Conservation (phyloP, 2,113 vertebrate genomes). For the Chitala chitala region DNA sequence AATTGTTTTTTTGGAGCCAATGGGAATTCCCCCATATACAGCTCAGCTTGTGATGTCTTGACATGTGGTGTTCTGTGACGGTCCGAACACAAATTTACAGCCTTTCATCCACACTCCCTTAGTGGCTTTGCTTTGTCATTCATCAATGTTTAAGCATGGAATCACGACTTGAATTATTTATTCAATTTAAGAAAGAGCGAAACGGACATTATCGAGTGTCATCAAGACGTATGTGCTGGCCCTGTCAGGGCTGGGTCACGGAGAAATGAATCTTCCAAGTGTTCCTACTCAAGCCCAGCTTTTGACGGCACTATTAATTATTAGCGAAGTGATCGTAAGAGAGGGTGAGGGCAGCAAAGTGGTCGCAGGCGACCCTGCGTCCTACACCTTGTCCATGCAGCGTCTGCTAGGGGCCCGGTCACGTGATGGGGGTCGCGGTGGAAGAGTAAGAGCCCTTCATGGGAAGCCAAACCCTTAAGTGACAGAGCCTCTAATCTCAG, state of each 20-base stretch:
- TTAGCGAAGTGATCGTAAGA: too few relatives aligned
- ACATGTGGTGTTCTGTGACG: too few relatives aligned
- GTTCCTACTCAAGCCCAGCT: neutral
- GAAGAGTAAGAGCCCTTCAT: slow-evolving; percentile 24
- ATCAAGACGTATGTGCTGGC: neutral
- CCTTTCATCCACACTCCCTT: neutral
- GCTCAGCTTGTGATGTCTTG: too few relatives aligned
- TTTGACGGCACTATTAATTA: too few relatives aligned
- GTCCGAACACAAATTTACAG: neutral
- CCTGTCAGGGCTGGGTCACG: neutral
- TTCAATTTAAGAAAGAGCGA: neutral
- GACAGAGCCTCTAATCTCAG: slow-evolving; percentile 54
- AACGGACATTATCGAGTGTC: neutral
- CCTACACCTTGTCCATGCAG: too few relatives aligned
- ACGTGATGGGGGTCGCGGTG: neutral
- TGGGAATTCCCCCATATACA: too few relatives aligned
- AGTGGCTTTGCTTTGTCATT: neutral
- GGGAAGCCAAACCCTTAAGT: slow-evolving; percentile 44
- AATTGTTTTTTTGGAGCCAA: too few relatives aligned
- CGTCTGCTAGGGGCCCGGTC: neutral
- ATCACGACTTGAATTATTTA: neutral
- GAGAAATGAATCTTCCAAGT: neutral
- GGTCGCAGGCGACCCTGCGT: too few relatives aligned
- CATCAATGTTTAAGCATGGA: neutral
- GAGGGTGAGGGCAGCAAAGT: too few relatives aligned